phyloP scores from a whole-genome alignment of 2,797 vertebrate species.

The Acrossocheilus fasciatus region DNA sequence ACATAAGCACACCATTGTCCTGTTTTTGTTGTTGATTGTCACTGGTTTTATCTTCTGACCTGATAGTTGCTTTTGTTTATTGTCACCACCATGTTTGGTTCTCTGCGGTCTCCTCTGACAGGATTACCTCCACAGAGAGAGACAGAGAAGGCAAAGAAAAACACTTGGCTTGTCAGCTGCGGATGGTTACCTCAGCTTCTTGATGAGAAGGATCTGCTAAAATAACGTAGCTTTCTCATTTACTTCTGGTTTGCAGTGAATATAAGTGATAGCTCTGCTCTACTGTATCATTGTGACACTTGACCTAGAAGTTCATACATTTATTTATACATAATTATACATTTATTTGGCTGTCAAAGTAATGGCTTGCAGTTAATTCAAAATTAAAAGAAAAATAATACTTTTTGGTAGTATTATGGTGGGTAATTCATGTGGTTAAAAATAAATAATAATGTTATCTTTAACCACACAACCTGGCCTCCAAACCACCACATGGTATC shows the following conservation, averaged over 20 bases:
- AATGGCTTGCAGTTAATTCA: not conserved
- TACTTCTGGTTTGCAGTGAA: not conserved
- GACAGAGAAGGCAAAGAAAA: constrained; percentile 12
- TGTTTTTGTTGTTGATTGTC: constrained; percentile 59
- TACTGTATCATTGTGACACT: not conserved
- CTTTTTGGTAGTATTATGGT: not conserved
- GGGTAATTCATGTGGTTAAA: not conserved
- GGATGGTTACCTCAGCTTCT: not conserved
- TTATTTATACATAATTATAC: not conserved
- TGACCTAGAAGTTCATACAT: not conserved
- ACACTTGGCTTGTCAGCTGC: constrained; percentile 7
- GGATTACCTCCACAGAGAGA: constrained; percentile 15
- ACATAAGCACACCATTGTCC: constrained; percentile 64
- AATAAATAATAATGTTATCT: not conserved
- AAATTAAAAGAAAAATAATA: not conserved
- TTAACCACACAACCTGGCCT: not conserved
- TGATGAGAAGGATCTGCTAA: not conserved
- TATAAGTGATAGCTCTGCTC: not conserved
- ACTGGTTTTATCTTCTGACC: constrained; percentile 60
- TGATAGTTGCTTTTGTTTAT: constrained; percentile 65
- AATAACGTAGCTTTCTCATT: not conserved
- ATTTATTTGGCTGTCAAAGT: not conserved
- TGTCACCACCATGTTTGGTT: constrained; percentile 47
- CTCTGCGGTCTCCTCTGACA: constrained; percentile 40
- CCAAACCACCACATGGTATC: not conserved